Evolutionary conservation across 1,140 invertebrate species (phyloP).

Genomic region (Bombus terrestris): DNA sequence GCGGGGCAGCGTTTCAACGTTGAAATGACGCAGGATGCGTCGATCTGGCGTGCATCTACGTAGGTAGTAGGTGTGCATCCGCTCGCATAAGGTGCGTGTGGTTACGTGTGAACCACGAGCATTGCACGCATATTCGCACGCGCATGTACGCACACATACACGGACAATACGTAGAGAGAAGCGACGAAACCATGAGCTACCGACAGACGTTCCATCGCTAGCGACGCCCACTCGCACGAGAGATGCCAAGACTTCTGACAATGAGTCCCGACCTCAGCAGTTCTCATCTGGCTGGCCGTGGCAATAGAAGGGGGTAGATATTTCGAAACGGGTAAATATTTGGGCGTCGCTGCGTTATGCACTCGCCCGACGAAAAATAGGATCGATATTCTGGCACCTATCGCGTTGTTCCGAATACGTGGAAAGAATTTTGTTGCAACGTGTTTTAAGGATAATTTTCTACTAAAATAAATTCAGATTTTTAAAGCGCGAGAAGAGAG

Average conservation of each 20-base stretch:
- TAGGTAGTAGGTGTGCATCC: conserved; percentile 37
- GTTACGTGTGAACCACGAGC: not conserved
- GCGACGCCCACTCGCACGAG: conserved; percentile 57
- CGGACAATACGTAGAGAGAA: not conserved
- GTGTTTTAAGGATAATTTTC: not conserved
- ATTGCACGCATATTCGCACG: not conserved
- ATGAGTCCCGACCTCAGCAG: conserved; percentile 59
- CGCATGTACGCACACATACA: not conserved
- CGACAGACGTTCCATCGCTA: conserved; percentile 47
- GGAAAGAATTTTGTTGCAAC: not conserved
- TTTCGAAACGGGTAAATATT: conserved; percentile 46
- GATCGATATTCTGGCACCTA: conserved; percentile 36
- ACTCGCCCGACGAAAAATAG: conserved; percentile 24
- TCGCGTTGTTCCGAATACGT: not conserved
- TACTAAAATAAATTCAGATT: not conserved
- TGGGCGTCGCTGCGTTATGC: conserved; percentile 1
- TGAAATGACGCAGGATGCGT: conserved; percentile 4
- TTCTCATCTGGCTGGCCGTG: conserved; percentile 50
- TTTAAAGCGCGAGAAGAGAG: not conserved
- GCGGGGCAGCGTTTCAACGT: not conserved
- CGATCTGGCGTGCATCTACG: conserved; percentile 18
- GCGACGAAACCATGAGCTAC: conserved; percentile 54
- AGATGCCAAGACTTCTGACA: conserved; percentile 70
- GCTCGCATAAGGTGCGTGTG: conserved; percentile 10
- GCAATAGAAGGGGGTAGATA: conserved; percentile 36